A percentile compares a stretch with the other conserved stretches of the same genome.
phyloP scores from a whole-genome alignment of 2,797 vertebrate genomes.

The Acrossocheilus fasciatus region DNA sequence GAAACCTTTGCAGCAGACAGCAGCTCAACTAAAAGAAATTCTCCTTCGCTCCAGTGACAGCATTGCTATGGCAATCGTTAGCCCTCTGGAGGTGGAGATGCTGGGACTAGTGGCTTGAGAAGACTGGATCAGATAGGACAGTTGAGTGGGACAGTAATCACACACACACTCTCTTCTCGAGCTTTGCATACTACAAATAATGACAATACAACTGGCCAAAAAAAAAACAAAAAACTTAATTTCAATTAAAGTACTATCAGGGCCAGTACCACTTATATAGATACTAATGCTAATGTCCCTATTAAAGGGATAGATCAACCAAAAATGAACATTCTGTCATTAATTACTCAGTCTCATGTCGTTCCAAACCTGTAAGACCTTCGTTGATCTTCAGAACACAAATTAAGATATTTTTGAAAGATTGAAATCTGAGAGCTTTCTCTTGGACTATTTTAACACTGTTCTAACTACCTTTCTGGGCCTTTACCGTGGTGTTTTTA shows the following conservation, averaged over 20 bases:
- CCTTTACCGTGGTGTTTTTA: too few species aligned
- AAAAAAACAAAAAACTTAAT: background rate
- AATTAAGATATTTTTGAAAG: too few species aligned
- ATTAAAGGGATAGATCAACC: background rate
- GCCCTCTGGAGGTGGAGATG: constrained; percentile 25
- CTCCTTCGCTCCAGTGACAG: constrained; percentile 34
- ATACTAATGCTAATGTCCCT: background rate
- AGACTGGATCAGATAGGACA: constrained; percentile 8
- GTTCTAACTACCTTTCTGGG: too few species aligned
- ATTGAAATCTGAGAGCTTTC: too few species aligned
- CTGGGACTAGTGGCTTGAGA: constrained; percentile 6
- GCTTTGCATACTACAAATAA: background rate
- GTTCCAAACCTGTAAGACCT: too few species aligned
- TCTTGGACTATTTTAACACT: too few species aligned
- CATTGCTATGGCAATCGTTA: constrained; percentile 22
- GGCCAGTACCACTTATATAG: background rate
- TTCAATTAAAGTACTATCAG: background rate
- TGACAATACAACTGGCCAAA: background rate
- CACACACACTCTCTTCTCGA: constrained; percentile 13
- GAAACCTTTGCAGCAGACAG: constrained; percentile 24
- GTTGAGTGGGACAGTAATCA: background rate
- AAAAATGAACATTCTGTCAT: too few species aligned
- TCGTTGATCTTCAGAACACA: too few species aligned
- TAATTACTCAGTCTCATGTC: too few species aligned
- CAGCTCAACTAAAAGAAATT: constrained; percentile 17